phyloP scores from a whole-genome alignment of 2,797 vertebrate species.

The Lepus townsendii region DNA sequence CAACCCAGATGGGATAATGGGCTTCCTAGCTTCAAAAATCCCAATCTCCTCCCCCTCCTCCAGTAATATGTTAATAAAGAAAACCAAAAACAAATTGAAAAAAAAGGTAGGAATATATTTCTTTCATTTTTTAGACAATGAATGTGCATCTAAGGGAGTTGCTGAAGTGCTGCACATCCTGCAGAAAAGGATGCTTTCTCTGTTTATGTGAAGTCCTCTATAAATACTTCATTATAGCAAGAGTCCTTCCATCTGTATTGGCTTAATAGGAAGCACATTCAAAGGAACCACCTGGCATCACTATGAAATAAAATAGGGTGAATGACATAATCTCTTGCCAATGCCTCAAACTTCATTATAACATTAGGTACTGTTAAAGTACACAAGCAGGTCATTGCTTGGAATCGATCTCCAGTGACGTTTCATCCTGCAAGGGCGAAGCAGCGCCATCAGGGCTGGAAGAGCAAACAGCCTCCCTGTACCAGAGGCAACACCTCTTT shows the following conservation, averaged over 20 bases:
- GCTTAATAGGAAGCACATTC: background rate
- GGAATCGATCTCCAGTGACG: background rate
- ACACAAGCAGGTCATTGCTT: background rate
- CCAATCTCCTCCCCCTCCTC: no score
- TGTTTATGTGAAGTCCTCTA: background rate
- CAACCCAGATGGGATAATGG: background rate
- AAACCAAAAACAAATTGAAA: background rate
- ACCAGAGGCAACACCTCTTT: no score
- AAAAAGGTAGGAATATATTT: background rate
- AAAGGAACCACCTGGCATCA: background rate
- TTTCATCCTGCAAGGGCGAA: background rate
- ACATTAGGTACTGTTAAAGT: background rate
- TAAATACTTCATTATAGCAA: background rate
- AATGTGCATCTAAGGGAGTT: background rate
- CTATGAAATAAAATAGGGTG: background rate
- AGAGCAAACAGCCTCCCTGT: background rate
- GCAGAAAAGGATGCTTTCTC: background rate
- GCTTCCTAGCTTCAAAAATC: background rate
- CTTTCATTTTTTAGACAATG: background rate
- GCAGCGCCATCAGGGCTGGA: background rate
- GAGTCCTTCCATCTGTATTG: no score
- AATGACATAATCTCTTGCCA: background rate
- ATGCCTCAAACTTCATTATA: background rate
- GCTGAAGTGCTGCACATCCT: background rate
- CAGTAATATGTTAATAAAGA: background rate